Evolutionary conservation across 2,113 vertebrate genomes (phyloP), one percentile per base, ranked within the genome.

Genomic region (Centropristis striata): DNA sequence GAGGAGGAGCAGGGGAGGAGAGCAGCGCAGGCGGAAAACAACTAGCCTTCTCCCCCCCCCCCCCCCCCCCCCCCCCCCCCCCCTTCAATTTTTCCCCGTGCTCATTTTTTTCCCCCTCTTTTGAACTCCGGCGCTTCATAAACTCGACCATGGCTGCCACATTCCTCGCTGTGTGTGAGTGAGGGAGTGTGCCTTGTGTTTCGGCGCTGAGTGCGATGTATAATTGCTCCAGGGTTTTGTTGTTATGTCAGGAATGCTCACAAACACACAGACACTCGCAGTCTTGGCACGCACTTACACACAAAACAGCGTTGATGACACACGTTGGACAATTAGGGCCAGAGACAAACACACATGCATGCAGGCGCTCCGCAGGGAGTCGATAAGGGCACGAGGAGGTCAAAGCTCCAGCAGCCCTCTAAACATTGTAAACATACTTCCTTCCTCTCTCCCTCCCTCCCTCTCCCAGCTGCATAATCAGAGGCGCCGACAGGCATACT

Each of bases 361-460:
- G 75, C 57, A 71, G 86, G 85, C 78, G 82, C 88, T 91, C 90
- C 59, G 32, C 86, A 65, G 91, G 93, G 89, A 93, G 89, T 27
- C 72, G 47, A 68, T 55, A 44, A 91, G 87, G 92, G 81, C 83
- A 81, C 50, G 1, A 39, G 66, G 88, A 90, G 90, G 93, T 90
- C 88, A 92, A 88, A 92, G 90, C 92, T 92, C 85, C 78, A 89
- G 92, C 90, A 88, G 89, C 83, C 86, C 86, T 89, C 91, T 87
- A 90, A 92, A 92, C 91, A 92, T 90, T 90, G 90, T 93, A 91
- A 91, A 92, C 91, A 91, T 88, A 90, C 85, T 92, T 92, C 89
- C 88, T 93, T 91, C 89, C 81, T 85, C 76, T 20, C 70, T 53
- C 69, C 92, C 92, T 93, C 96, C 91, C 74, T 32, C 49, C 86